Evolutionary conservation across 2,113 vertebrate genomes (phyloP).

Genomic region (Puffinus mauretanicus): DNA sequence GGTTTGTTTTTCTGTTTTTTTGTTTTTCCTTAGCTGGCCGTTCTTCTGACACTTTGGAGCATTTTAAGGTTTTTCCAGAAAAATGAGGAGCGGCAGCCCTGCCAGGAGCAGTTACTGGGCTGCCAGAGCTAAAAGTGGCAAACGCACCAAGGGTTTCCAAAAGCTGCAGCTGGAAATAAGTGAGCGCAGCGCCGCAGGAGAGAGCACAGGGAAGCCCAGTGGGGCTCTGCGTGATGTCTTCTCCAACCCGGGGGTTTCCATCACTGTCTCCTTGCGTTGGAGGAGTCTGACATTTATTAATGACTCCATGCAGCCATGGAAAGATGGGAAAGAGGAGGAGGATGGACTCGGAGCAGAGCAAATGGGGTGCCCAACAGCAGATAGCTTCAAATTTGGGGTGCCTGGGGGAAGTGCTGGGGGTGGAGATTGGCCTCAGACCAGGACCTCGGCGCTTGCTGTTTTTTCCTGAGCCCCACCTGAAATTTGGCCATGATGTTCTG

Average conservation of each 20-base stretch:
- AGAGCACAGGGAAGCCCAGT: background rate
- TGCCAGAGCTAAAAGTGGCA: slow-evolving; percentile 34
- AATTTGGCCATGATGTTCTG: background rate
- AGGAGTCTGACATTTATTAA: background rate
- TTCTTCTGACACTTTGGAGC: background rate
- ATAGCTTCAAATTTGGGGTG: background rate
- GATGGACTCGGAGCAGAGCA: background rate
- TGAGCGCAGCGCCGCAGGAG: rapidly evolving
- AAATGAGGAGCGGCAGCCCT: background rate
- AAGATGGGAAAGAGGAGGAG: background rate
- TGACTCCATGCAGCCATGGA: background rate
- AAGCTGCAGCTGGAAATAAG: slow-evolving; percentile 52
- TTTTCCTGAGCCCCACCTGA: background rate
- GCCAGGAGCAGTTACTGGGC: background rate
- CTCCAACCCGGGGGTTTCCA: background rate
- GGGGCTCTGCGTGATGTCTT: background rate
- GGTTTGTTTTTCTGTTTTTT: background rate
- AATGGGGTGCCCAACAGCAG: rapidly evolving
- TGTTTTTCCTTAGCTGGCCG: background rate
- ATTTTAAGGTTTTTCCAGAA: slow-evolving; percentile 47
- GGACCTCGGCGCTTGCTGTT: background rate
- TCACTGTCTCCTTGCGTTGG: rapidly evolving
- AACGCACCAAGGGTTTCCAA: background rate
- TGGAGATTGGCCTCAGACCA: background rate
- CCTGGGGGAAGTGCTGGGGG: background rate